phyloP scores from a whole-genome alignment of 2,797 vertebrate genomes.

The Gastrophryne carolinensis region DNA sequence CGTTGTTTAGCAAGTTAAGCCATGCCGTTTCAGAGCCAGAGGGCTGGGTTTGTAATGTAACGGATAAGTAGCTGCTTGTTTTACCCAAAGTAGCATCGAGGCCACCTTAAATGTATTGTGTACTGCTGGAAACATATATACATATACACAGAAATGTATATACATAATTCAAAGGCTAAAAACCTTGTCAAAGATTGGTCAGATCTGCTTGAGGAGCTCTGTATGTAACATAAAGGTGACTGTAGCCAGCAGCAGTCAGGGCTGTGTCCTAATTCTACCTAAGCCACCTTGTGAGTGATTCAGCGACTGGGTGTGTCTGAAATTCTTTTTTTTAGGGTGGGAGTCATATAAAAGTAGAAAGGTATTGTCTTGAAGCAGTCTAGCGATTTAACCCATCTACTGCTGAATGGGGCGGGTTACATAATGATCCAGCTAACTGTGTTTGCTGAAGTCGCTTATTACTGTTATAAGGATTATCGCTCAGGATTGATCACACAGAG shows the following conservation, averaged over 20 bases:
- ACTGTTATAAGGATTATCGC: too few species aligned
- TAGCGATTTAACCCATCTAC: not conserved
- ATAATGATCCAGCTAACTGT: not conserved
- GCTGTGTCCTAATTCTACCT: conserved; percentile 33
- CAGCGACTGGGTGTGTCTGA: not conserved
- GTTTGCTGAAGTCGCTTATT: not conserved
- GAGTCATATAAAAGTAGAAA: not conserved
- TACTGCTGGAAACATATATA: not conserved
- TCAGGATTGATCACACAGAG: too few species aligned
- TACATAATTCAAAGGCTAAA: too few species aligned
- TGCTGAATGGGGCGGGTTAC: not conserved
- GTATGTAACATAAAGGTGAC: not conserved
- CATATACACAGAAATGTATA: too few species aligned
- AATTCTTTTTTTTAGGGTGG: not conserved
- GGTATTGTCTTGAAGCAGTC: conserved; percentile 3
- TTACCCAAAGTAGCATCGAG: too few species aligned
- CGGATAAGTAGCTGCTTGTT: not conserved
- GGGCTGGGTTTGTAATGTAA: conserved; percentile 13
- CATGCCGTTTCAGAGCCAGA: conserved; percentile 37
- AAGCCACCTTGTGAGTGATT: conserved; percentile 28
- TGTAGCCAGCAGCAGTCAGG: not conserved
- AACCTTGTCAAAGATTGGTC: too few species aligned
- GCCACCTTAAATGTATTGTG: not conserved
- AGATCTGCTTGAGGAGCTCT: too few species aligned
- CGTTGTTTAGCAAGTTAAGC: too few species aligned